Conservation (phyloP, 2,113 vertebrate species). For the Phyllostomus hastatus region DNA sequence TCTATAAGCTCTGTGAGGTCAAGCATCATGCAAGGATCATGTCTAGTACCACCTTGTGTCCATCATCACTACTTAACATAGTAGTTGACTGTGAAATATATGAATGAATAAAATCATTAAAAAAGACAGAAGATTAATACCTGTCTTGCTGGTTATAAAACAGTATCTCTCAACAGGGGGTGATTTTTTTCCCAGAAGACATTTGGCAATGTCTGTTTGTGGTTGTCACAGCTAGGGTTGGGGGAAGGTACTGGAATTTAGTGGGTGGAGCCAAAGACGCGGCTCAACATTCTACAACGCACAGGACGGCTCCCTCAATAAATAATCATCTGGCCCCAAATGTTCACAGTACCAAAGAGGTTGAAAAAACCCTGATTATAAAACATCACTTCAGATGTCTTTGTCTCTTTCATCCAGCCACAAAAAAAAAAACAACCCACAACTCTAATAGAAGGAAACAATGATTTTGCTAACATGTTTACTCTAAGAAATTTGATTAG, state of each 20-base stretch:
- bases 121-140: constrained; percentile 1
- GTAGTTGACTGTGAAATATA: neutral
- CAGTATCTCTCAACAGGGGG: neutral
- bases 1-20: neutral
- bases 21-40: neutral
- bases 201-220: neutral
- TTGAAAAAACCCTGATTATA: neutral
- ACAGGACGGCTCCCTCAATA: neutral
- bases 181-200: neutral
- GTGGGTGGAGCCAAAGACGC: neutral
- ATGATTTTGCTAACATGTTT: constrained; percentile 40
- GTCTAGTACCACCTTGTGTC: neutral
- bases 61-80: neutral
- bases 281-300: neutral
- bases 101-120: constrained; percentile 3
- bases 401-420: neutral
- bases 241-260: neutral
- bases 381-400: neutral
- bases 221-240: neutral
- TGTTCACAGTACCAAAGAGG: neutral
- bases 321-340: neutral
- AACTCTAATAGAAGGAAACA: neutral
- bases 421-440: neutral
- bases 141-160: constrained; percentile 14
- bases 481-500: constrained; percentile 36